Base-by-base conservation (phyloP, 2,113 vertebrate species). In the Hepsetus odoe region DNA sequence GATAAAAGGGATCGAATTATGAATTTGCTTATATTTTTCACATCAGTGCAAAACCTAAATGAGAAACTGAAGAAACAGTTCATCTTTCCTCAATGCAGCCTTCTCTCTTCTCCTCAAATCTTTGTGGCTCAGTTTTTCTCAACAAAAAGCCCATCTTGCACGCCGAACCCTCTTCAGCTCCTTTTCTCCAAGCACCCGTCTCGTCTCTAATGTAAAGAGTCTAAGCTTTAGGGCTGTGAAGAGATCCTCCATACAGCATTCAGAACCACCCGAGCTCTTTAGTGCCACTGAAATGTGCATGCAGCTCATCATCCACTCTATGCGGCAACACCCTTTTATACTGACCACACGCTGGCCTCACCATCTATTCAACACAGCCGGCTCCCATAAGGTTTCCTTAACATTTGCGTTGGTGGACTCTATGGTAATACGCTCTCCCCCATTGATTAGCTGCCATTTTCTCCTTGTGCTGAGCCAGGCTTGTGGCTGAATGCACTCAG, bases 381-480 rank as follows among this genome's bases (percentile, higher is more conserved):
- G 73, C 72, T 84, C 75, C 80, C 82, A 77, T 71, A 86, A 83
- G 86, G 86, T 85, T 86, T 81, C 58, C 82, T 91, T 88, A 89
- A 90, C 89, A 89, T 86, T 88, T 89, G 77, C 83, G 72, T 87
- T 79, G 85, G 73, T 83, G 83, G 76, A 85, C 81, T 75, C 80
- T 85, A 85, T 85, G 87, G 86, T 88, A 85, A 88, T 86, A 80
- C 53, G 80, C 71, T 68, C 85, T 74, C 75, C 58, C 67, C 49
- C 76, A 91, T 90, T 89, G 91, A 92, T 91, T 90, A 89, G 85
- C 86, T 91, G 91, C 87, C 88, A 82, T 83, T 85, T 84, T 68
- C 83, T 83, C 69, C 65, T 62, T 85, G 79, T 46, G 44, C 74
- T 77, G 68, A 80, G 76, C 85, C 79, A 86, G 80, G 85, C 68